Evolutionary conservation across 1,140 invertebrate species (phyloP), one percentile per base, ranked within the genome.

Genomic region (Leptopilina clavipes): DNA sequence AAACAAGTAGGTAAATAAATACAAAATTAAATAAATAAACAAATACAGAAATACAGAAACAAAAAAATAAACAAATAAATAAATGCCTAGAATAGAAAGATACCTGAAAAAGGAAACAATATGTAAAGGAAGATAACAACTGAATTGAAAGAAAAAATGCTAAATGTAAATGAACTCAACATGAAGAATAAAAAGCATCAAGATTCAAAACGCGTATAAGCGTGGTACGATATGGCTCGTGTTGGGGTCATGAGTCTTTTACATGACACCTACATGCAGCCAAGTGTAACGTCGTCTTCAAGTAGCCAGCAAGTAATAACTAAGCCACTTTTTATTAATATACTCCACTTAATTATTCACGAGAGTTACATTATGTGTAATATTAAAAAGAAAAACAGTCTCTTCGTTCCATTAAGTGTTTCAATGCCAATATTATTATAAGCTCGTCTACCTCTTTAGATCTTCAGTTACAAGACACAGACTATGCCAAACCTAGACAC

Each of bases 231-330:
- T 65, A 65, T 65, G 25, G 56, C 11, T 65, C 22, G 12, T 65
- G 19, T 65, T 65, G 12, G 56, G 56, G 56, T 65, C 56, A 65
- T 31, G 56, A 19, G 56, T 65, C 56, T 65, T 65, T 65, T 65
- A 65, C 56, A 65, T 65, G 56, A 65, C 56, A 65, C 56, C 22
- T 37, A 65, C 56, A 59, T 59, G 56, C 56, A 59, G 56, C 56
- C 19, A 31, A 59, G 19, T 59, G 56, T 59, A 59, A 59, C 56
- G 56, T 59, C 54, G 54, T 56, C 54, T 56, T 10, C 54, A 59
- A 59, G 56, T 59, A 59, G 56, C 56, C 22, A 25, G 19, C 14
- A 11, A 12, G 7, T 5, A 65, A 6, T 31, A 8, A n/a, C 56
- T 31, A 31, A 65, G 22, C 1, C 19, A 14, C 25, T 65, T 14